Evolutionary conservation across 2,113 vertebrate species (phyloP).

Genomic region (Dipodomys stephensi): DNA sequence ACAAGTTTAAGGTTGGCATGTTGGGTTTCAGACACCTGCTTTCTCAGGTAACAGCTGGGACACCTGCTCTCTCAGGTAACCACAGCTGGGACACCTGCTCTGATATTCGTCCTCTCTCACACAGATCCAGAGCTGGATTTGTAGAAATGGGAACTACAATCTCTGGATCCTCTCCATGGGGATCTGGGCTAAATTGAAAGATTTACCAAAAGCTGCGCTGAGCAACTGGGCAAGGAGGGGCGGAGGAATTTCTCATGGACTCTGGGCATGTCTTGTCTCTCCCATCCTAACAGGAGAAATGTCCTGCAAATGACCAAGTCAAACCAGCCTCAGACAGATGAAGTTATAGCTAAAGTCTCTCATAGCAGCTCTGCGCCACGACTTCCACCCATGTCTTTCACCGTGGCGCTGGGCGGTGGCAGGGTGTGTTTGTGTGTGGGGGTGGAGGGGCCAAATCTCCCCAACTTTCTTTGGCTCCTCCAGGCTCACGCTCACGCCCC

Average conservation of each 20-base stretch:
- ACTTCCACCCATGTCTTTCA: neutral
- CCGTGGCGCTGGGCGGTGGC: neutral
- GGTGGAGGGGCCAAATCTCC: neutral
- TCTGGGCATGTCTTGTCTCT: neutral
- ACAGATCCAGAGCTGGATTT: neutral
- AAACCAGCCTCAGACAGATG: neutral
- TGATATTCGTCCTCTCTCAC: neutral
- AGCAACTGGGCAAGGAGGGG: neutral
- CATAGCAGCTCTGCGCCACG: neutral
- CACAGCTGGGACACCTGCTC: neutral
- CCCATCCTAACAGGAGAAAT: neutral
- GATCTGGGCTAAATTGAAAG: neutral
- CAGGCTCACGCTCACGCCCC: constrained; percentile 52
- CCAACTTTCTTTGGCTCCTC: neutral
- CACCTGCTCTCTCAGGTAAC: constrained; percentile 18
- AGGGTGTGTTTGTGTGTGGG: no score
- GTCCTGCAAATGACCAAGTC: neutral
- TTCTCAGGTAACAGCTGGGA: neutral
- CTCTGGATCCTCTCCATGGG: neutral
- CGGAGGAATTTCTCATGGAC: neutral
- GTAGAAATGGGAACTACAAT: neutral
- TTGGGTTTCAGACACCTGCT: constrained; percentile 27
- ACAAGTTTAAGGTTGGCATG: neutral
- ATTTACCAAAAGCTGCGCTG: neutral
- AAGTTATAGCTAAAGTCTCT: neutral